Conservation (phyloP, 2,888 invertebrate genomes). For the Eupithecia centaureata region DNA sequence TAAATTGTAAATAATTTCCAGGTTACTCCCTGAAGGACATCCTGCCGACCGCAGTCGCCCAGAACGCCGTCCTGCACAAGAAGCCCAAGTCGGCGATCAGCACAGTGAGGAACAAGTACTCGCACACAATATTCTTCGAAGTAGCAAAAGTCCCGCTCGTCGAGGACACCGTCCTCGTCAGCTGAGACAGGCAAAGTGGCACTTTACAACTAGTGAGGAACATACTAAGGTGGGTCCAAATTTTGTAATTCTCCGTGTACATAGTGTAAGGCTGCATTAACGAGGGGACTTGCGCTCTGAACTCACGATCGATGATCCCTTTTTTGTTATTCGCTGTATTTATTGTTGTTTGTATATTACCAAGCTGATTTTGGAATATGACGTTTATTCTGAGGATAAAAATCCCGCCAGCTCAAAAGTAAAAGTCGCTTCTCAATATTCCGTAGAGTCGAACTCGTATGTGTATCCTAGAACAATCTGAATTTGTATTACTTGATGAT, state of each 20-base stretch:
- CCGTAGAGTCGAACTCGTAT: conserved; percentile 43
- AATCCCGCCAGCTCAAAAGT: conserved; percentile 1
- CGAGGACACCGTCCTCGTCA: conserved; percentile 65
- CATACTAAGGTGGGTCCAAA: conserved; percentile 68
- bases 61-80: conserved; percentile 91
- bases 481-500: conserved; percentile 38
- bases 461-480: conserved; percentile 47
- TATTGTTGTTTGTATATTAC: conserved; percentile 36
- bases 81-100: conserved; percentile 91
- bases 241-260: conserved; percentile 52
- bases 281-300: conserved; percentile 36
- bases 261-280: conserved; percentile 40
- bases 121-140: conserved; percentile 96
- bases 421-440: conserved; percentile 11
- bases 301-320: conserved; percentile 20
- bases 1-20: conserved; percentile 58
- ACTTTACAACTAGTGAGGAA: conserved; percentile 61
- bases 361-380: conserved; percentile 18
- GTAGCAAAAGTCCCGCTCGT: conserved; percentile 92
- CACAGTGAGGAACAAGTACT: conserved; percentile 96
- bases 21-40: conserved; percentile 91
- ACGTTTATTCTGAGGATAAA: conserved; percentile 9
- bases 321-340: conserved; percentile 35
- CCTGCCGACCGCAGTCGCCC: conserved; percentile 86
- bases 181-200: conserved; percentile 63